Conservation (phyloP, 2,888 invertebrate species). For the Gari tellinella region DNA sequence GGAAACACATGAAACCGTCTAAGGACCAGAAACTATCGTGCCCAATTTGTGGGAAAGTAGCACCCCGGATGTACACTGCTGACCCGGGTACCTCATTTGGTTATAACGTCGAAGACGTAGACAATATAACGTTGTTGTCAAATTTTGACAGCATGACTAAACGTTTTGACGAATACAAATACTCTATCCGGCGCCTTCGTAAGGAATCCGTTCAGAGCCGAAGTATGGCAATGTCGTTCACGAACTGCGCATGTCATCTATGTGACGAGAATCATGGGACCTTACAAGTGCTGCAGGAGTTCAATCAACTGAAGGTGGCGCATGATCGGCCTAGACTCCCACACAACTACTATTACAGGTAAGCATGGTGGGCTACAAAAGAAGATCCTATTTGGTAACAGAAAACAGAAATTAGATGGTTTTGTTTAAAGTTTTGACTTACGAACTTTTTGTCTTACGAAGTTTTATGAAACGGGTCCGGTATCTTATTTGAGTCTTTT, state of each 20-base stretch:
- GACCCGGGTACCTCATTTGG: conserved; percentile 50
- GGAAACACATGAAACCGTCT: conserved; percentile 65
- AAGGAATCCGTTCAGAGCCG: conserved; percentile 74
- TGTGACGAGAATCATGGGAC: conserved; percentile 78
- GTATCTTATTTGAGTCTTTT: too few species aligned
- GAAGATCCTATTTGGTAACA: too few species aligned
- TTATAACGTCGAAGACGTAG: conserved; percentile 50
- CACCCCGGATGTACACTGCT: conserved; percentile 46
- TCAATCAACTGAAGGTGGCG: conserved; percentile 70
- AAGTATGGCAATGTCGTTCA: conserved; percentile 78
- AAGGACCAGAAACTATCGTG: conserved; percentile 52
- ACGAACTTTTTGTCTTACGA: too few species aligned
- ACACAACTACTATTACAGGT: conserved; percentile 70
- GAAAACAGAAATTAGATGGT: too few species aligned
- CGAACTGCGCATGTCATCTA: conserved; percentile 75
- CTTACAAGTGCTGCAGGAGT: conserved; percentile 78
- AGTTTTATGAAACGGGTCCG: too few species aligned
- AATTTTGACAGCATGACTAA: conserved; percentile 78
- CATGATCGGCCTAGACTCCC: conserved; percentile 69
- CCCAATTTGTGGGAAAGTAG: conserved; percentile 61
- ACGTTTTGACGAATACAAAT: conserved; percentile 74
- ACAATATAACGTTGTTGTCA: conserved; percentile 73
- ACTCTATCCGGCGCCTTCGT: conserved; percentile 69
- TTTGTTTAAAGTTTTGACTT: too few species aligned
- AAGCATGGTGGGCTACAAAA: too few species aligned